Percentiles rank a stretch among this genome's conserved stretches.
Conservation (phyloP, 2,888 invertebrate species). For the Drosophila engyochracea region DNA sequence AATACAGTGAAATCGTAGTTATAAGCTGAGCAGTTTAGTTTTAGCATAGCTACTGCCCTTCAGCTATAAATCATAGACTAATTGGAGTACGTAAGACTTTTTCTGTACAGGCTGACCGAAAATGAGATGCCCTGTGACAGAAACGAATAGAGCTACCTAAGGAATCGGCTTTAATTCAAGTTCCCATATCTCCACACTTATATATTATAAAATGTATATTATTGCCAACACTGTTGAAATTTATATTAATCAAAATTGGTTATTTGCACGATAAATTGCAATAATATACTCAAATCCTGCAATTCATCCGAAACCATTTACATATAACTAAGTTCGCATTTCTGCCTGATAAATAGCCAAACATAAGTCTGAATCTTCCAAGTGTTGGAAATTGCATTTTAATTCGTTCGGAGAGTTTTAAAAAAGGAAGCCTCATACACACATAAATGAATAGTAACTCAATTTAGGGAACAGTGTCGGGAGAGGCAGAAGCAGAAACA, state of each 20-base stretch:
- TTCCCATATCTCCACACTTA: slow-evolving; percentile 14
- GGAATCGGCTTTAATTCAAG: not conserved
- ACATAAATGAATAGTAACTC: slow-evolving; percentile 68
- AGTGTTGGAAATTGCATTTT: slow-evolving; percentile 58
- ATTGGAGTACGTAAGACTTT: slow-evolving; percentile 34
- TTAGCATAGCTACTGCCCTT: not conserved
- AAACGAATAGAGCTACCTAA: not conserved
- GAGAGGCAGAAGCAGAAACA: not conserved
- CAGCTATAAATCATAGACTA: slow-evolving; percentile 47
- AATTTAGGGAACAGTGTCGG: slow-evolving; percentile 28
- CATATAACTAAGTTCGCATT: slow-evolving; percentile 20
- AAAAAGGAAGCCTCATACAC: not conserved
- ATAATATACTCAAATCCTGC: not conserved
- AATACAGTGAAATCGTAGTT: not conserved
- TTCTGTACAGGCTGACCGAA: not conserved
- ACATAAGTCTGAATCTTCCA: slow-evolving; percentile 37
- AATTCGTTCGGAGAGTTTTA: slow-evolving; percentile 45
- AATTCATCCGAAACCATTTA: not conserved
- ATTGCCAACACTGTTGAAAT: not conserved
- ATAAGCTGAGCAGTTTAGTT: not conserved
- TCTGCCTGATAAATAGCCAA: slow-evolving; percentile 57
- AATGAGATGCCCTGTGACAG: slow-evolving; percentile 4
- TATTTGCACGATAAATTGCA: not conserved
- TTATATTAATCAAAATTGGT: not conserved
- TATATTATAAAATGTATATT: slow-evolving; percentile 2